phyloP scores from a whole-genome alignment of 2,888 invertebrate species.

The Lamellibrachia columna region DNA sequence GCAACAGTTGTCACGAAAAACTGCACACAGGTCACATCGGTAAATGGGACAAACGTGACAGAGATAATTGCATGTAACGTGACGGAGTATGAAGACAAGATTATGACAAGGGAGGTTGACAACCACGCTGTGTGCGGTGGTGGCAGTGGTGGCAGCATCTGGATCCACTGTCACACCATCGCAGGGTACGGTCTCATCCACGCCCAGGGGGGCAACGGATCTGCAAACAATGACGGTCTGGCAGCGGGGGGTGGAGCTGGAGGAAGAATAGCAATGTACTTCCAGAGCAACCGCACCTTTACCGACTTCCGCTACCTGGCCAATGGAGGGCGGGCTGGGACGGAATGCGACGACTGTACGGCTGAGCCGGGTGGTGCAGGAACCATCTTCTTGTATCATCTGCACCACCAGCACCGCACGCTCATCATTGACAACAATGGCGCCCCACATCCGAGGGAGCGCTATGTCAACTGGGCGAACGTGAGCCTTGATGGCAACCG shows the following conservation, averaged over 20 bases:
- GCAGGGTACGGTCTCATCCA: constrained; percentile 38
- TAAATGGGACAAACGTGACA: neutral
- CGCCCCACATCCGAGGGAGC: constrained; percentile 41
- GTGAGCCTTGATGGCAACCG: constrained; percentile 45
- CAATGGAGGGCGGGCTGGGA: constrained; percentile 46
- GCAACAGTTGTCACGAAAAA: neutral
- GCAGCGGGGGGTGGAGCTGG: constrained; percentile 46
- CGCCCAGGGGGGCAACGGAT: constrained; percentile 30
- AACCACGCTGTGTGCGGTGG: constrained; percentile 45
- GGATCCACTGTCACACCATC: constrained; percentile 46
- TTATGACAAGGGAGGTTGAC: constrained; percentile 22
- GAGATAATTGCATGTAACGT: neutral
- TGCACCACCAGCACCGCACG: constrained; percentile 48
- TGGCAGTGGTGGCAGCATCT: constrained; percentile 53
- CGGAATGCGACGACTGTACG: neutral
- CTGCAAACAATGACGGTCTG: neutral
- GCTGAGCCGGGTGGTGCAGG: constrained; percentile 52
- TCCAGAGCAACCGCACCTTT: constrained; percentile 49
- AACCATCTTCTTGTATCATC: constrained; percentile 51
- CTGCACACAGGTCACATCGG: neutral
- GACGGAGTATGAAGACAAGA: neutral
- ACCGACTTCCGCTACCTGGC: constrained; percentile 52
- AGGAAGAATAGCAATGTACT: constrained; percentile 52
- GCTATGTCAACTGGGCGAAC: constrained; percentile 49
- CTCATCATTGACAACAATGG: constrained; percentile 53